phyloP scores from a whole-genome alignment of 2,113 vertebrate genomes.

The Sinocyclocheilus rhinocerous region DNA sequence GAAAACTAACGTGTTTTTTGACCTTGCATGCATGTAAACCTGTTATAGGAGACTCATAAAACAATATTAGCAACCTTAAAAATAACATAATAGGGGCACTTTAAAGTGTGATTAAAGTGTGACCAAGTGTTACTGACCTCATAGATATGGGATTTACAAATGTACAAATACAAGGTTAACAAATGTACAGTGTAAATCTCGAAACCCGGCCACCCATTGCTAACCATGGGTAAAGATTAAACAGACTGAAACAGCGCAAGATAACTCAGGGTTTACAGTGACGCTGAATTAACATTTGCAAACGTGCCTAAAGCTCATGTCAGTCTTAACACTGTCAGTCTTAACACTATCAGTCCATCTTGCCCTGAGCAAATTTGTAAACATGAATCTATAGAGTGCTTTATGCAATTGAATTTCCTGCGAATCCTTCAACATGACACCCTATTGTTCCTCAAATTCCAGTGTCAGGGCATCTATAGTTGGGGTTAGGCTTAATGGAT shows the following conservation, averaged over 20 bases:
- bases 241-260: not conserved
- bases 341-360: not conserved
- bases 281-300: not conserved
- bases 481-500: constrained; percentile 69
- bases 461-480: constrained; percentile 57
- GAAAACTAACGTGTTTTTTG: too few relatives aligned
- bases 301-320: not conserved
- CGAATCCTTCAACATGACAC: constrained; percentile 36
- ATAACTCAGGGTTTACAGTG: not conserved
- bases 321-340: not conserved
- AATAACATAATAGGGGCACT: too few relatives aligned
- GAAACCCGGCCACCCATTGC: not conserved
- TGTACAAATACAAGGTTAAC: not conserved
- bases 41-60: too few relatives aligned
- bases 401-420: constrained; percentile 28
- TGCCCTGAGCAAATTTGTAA: constrained; percentile 8
- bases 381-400: constrained; percentile 41
- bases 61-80: too few relatives aligned
- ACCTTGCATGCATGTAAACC: too few relatives aligned
- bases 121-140: not conserved
- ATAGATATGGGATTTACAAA: not conserved
- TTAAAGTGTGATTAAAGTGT: too few relatives aligned
- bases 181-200: not conserved
- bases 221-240: not conserved
- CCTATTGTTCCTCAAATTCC: constrained; percentile 51